Conservation (phyloP, 1,140 invertebrate species). For the Muscidifurax raptorellus region DNA sequence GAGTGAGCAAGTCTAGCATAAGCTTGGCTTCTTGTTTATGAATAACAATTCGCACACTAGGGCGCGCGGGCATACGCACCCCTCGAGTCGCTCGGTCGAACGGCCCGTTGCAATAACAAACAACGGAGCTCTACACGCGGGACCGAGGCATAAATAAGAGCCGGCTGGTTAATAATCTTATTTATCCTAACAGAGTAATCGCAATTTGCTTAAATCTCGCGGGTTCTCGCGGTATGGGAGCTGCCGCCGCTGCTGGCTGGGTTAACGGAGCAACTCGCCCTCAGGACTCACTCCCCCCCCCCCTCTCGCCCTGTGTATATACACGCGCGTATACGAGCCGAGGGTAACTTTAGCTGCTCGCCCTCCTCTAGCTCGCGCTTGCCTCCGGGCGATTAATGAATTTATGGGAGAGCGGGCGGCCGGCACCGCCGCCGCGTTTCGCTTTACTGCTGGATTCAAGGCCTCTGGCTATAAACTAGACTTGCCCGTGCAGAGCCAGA, state of each 20-base stretch:
- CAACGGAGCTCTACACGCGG: constrained; percentile 30
- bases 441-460: constrained; percentile 65
- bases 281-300: constrained; percentile 41
- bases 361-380: constrained; percentile 22
- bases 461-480: constrained; percentile 68
- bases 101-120: constrained; percentile 8
- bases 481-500: constrained; percentile 54
- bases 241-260: background rate
- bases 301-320: constrained; percentile 7
- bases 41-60: constrained; percentile 41
- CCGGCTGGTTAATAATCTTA: constrained; percentile 70
- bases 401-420: constrained; percentile 66
- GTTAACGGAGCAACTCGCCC: constrained; percentile 32
- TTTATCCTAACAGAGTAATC: constrained; percentile 69
- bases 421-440: constrained; percentile 60
- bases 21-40: constrained; percentile 29
- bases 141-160: constrained; percentile 67
- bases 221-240: constrained; percentile 50
- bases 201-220: constrained; percentile 70
- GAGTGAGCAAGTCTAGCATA: background rate
- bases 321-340: background rate
- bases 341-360: background rate
- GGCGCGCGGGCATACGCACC: background rate
- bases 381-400: constrained; percentile 68
- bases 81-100: background rate